Percentiles rank a stretch among this genome's conserved stretches.
phyloP scores from a whole-genome alignment of 2,113 vertebrate genomes.

The Melanostigma gelatinosum region DNA sequence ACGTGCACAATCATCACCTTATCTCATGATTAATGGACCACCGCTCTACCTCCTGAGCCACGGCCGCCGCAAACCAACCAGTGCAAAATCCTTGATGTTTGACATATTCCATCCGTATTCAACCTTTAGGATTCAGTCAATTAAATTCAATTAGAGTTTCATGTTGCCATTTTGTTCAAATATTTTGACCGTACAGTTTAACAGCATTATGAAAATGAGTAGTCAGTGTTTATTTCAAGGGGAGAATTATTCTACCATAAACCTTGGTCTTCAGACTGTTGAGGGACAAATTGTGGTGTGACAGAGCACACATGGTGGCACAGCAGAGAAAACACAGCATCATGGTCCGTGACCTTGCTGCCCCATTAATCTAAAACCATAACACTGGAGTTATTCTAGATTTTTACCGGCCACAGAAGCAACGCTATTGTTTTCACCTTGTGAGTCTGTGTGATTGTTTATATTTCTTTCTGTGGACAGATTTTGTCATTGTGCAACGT shows the following conservation, averaged over 20 bases:
- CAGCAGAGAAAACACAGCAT: not conserved
- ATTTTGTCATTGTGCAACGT: too few relatives aligned
- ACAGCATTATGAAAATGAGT: not conserved
- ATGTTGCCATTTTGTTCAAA: not conserved
- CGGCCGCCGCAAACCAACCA: not conserved
- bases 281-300: not conserved
- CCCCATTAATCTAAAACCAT: not conserved
- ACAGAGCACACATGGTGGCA: not conserved
- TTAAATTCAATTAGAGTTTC: not conserved
- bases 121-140: not conserved
- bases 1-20: too few relatives aligned
- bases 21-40: too few relatives aligned
- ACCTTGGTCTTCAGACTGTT: not conserved
- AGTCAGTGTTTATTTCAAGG: not conserved
- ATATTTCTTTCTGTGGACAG: too few relatives aligned
- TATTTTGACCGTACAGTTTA: not conserved
- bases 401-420: not conserved
- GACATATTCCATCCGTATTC: not conserved
- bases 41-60: too few relatives aligned
- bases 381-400: constrained; percentile 11
- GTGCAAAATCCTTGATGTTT: not conserved
- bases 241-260: not conserved
- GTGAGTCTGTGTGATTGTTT: too few relatives aligned
- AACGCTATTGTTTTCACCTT: too few relatives aligned
- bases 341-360: not conserved